Conservation (phyloP, 2,113 vertebrate genomes). For the Indri indri region DNA sequence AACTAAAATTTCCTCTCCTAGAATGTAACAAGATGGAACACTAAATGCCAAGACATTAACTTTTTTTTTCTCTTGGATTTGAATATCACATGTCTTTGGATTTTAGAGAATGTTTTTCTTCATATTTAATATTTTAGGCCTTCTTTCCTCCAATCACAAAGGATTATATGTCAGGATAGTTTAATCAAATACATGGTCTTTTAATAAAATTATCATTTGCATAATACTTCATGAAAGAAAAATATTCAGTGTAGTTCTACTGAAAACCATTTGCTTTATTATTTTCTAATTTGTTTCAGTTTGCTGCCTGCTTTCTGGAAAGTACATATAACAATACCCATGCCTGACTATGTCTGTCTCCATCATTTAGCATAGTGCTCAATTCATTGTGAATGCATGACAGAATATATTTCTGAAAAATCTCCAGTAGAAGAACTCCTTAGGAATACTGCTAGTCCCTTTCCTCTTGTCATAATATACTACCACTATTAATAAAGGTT, state of each 20-base stretch:
- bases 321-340: background rate
- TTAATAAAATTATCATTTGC: background rate
- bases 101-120: constrained; percentile 24
- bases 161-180: background rate
- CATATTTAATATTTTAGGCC: background rate
- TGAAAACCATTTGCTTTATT: background rate
- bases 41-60: background rate
- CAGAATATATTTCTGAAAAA: background rate
- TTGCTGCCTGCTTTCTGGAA: background rate
- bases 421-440: background rate
- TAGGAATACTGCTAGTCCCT: background rate
- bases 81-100: background rate
- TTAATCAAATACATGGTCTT: background rate
- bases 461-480: background rate
- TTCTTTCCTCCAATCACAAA: background rate
- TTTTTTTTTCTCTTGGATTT: background rate
- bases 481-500: background rate
- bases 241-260: background rate
- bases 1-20: background rate
- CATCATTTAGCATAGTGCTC: background rate
- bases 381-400: background rate
- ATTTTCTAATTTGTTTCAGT: background rate
- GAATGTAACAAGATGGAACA: background rate
- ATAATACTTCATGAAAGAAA: background rate
- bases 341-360: background rate